phyloP scores from a whole-genome alignment of 2,113 vertebrate genomes.

The Micronisus gabar region DNA sequence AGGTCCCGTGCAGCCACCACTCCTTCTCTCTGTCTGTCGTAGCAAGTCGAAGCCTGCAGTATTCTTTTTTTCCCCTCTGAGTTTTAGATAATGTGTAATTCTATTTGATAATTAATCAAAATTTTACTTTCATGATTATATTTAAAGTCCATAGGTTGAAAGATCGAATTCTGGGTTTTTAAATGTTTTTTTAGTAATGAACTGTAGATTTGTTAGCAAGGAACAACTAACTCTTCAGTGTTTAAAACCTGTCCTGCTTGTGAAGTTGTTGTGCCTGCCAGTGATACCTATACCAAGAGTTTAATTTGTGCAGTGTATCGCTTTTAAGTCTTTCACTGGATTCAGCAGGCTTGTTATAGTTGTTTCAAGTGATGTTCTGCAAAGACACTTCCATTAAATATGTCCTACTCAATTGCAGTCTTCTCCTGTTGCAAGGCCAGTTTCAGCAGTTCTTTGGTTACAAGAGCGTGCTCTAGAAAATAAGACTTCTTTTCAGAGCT shows the following conservation, averaged over 20 bases:
- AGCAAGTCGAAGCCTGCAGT: neutral
- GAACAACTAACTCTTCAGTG: neutral
- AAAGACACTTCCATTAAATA: too few relatives aligned
- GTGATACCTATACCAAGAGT: neutral
- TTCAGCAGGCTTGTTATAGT: neutral
- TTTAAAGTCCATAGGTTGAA: neutral
- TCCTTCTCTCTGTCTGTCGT: accelerated
- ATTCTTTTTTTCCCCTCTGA: neutral
- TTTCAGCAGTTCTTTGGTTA: neutral
- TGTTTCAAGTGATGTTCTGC: neutral
- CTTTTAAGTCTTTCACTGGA: neutral
- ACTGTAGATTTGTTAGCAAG: neutral
- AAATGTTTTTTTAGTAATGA: neutral
- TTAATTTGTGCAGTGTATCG: neutral
- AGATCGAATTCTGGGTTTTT: neutral
- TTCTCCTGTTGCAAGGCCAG: neutral
- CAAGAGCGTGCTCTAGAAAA: neutral
- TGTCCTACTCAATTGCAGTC: neutral
- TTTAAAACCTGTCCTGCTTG: neutral
- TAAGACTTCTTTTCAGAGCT: neutral
- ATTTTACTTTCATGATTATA: neutral
- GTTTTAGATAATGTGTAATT: neutral
- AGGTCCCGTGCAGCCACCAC: neutral
- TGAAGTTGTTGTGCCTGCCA: neutral
- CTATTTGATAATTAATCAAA: neutral